Evolutionary conservation across 2,888 invertebrate genomes (phyloP).

Genomic region (Drosophila robusta): DNA sequence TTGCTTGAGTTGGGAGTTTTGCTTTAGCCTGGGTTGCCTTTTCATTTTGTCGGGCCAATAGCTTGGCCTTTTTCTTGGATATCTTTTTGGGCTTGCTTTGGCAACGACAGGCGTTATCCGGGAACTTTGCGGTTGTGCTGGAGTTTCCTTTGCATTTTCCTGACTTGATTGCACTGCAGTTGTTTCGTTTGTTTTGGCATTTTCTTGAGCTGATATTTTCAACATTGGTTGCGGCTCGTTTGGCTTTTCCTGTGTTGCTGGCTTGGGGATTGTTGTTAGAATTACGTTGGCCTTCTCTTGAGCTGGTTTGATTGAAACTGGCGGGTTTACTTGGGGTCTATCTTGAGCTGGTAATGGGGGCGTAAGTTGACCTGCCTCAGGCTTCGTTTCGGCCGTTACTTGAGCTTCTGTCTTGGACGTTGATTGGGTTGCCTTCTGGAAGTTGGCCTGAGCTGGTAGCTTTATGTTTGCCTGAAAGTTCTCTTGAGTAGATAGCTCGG

Average conservation of each 20-base stretch:
- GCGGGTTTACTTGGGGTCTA: neutral
- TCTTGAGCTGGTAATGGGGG: neutral
- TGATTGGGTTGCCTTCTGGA: neutral
- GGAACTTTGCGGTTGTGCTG: too few relatives aligned
- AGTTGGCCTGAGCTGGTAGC: neutral
- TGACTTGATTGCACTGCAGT: neutral
- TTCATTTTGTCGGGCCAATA: neutral
- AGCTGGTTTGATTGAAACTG: too few relatives aligned
- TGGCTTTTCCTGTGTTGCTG: too few relatives aligned
- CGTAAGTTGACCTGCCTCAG: neutral
- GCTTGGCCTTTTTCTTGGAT: slow-evolving; percentile 6
- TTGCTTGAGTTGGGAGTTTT: neutral
- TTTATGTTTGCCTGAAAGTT: neutral
- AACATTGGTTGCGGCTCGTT: neutral
- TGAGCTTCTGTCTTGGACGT: neutral
- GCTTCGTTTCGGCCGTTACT: neutral
- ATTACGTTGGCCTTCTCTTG: neutral
- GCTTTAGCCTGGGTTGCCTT: neutral
- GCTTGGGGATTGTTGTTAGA: neutral
- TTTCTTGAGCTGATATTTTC: too few relatives aligned
- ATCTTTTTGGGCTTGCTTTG: neutral
- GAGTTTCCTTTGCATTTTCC: neutral
- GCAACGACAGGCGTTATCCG: too few relatives aligned
- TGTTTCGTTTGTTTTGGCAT: neutral
- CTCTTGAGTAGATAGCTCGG: neutral